Percentiles rank a stretch among this genome's conserved stretches.
phyloP scores from a whole-genome alignment of 2,113 vertebrate species.

The Hypomesus transpacificus region DNA sequence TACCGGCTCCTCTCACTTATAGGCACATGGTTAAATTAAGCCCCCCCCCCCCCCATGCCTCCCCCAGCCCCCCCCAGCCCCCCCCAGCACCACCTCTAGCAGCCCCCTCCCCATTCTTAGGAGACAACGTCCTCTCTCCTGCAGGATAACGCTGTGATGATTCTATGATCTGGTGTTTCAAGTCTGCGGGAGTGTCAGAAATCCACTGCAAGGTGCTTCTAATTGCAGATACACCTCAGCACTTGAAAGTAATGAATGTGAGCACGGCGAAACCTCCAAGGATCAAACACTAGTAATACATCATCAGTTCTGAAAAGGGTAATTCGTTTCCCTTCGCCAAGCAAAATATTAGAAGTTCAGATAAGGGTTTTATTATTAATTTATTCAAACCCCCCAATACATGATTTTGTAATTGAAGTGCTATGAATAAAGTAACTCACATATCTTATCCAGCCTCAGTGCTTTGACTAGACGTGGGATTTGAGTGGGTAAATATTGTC shows the following conservation, averaged over 20 bases:
- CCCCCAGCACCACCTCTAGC: background rate
- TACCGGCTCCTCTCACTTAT: slow-evolving; percentile 69
- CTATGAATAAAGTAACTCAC: slow-evolving; percentile 72
- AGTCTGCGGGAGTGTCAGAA: slow-evolving; percentile 72
- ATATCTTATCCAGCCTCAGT: slow-evolving; percentile 65
- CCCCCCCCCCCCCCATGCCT: slow-evolving; percentile 8
- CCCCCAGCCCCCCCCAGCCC: background rate
- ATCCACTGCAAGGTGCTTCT: slow-evolving; percentile 73
- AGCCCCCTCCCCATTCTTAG: slow-evolving; percentile 45
- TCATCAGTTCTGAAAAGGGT: slow-evolving; percentile 77
- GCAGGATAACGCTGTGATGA: slow-evolving; percentile 66
- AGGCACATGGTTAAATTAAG: slow-evolving; percentile 71
- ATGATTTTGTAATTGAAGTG: slow-evolving; percentile 76
- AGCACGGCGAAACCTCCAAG: slow-evolving; percentile 72
- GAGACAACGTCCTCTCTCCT: slow-evolving; percentile 64
- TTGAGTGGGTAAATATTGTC: slow-evolving; percentile 73
- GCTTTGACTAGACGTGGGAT: slow-evolving; percentile 69
- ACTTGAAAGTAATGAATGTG: slow-evolving; percentile 77
- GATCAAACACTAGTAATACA: slow-evolving; percentile 77
- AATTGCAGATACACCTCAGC: slow-evolving; percentile 76
- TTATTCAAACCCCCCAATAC: slow-evolving; percentile 69
- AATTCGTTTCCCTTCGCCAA: slow-evolving; percentile 76
- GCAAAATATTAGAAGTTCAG: slow-evolving; percentile 78
- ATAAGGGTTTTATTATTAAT: slow-evolving; percentile 74
- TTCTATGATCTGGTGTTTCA: slow-evolving; percentile 74